Evolutionary conservation across 2,797 vertebrate genomes (phyloP).

Genomic region (Zalophus californianus): DNA sequence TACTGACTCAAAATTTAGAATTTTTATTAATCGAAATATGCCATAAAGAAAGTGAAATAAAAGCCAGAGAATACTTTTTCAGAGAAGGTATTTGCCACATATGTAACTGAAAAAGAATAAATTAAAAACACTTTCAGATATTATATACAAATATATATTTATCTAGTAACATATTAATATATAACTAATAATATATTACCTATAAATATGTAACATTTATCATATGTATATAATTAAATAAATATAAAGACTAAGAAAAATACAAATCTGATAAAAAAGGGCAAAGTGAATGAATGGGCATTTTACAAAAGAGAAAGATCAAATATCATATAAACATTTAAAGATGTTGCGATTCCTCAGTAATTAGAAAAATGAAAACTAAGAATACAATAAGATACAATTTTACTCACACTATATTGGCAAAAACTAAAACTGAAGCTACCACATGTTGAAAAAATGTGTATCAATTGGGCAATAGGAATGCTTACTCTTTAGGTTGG

Average conservation of each 20-base stretch:
- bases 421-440: background rate
- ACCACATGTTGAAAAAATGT: background rate
- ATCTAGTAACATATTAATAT: background rate
- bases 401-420: background rate
- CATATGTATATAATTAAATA: background rate
- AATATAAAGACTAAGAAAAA: background rate
- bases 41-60: background rate
- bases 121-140: background rate
- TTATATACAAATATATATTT: background rate
- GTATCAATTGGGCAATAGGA: background rate
- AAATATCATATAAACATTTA: background rate
- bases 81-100: background rate
- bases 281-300: background rate
- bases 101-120: background rate
- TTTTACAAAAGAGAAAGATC: background rate
- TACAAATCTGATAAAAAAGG: background rate
- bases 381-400: background rate
- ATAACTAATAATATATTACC: background rate
- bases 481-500: background rate
- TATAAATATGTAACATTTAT: background rate
- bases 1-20: background rate
- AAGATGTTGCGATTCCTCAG: background rate
- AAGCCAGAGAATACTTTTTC: background rate
- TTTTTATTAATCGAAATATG: background rate
- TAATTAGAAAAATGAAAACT: background rate